Evolutionary conservation across 2,113 vertebrate species (phyloP).

Genomic region (Aldabrachelys gigantea): DNA sequence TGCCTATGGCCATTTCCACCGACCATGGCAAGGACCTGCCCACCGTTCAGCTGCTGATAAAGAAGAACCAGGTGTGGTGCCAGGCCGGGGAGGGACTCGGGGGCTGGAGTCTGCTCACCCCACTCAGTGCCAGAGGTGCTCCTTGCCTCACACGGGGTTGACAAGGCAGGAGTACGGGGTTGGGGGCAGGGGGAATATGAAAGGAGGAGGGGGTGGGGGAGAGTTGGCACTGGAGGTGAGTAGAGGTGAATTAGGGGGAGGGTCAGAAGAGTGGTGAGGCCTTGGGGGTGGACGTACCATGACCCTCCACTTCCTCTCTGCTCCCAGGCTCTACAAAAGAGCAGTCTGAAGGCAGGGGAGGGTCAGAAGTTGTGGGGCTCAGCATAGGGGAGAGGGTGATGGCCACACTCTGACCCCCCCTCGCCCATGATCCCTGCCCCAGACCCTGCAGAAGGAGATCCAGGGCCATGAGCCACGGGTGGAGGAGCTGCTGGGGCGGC

Average conservation of each 20-base stretch:
- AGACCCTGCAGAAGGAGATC: slow-evolving; percentile 95
- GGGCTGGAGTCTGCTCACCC: not conserved
- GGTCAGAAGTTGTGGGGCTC: not conserved
- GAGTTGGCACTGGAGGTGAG: no score
- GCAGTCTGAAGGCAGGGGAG: not conserved
- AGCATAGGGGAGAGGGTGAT: not conserved
- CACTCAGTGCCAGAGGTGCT: not conserved
- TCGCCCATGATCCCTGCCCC: not conserved
- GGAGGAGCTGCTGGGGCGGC: slow-evolving; percentile 85
- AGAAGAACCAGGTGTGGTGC: slow-evolving; percentile 90
- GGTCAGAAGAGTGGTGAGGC: no score
- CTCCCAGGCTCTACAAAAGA: not conserved
- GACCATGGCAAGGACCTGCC: slow-evolving; percentile 94
- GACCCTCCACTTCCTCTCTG: not conserved
- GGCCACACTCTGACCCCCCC: fast-evolving
- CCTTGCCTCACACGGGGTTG: not conserved
- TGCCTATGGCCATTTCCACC: slow-evolving; percentile 89
- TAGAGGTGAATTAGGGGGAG: no score
- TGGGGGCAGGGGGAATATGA: not conserved
- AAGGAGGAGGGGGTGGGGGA: not conserved
- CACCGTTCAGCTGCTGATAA: slow-evolving; percentile 92
- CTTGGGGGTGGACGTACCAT: not conserved
- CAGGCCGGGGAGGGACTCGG: not conserved
- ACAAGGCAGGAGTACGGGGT: not conserved
- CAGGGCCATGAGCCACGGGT: slow-evolving; percentile 94